Evolutionary conservation across 2,797 vertebrate genomes (phyloP), one percentile per base, ranked within the genome.

Genomic region (Hippocampus kuda): DNA sequence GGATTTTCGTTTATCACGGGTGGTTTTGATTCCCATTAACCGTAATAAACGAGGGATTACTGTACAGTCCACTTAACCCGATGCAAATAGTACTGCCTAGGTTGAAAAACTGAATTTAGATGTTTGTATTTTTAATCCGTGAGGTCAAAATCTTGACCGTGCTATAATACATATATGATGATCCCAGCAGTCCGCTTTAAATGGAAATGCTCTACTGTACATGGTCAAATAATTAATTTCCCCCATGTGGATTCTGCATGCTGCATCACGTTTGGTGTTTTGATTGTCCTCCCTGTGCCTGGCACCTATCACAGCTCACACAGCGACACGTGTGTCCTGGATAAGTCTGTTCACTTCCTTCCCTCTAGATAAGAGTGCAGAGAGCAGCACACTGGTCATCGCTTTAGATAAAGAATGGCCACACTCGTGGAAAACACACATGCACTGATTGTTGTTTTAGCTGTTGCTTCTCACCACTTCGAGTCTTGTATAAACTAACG

Each of bases 281-380:
- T 78, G 83, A 82, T 84, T 81, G 69, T 79, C 65, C 64, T 77
- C 61, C 63, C 74, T 53, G 54, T 77, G 74, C 79, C 87, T 89
- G 88, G 84, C 85, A 88, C 84, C 73, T 79, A 85, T 88, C 84
- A 79, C 78, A 74, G 79, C 73, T 81, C 85, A 86, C 87, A 80
- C 81, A 76, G 70, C 59, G 77, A 88, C 86, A 84, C 79, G 78
- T 88, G 83, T 84, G 87, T 83, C 80, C 86, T 59, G 82, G 87
- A 88, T 90, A 88, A 89, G 80, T 78, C 71, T 74, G 77, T 75
- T 86, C 78, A 89, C 88, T 92, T 92, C 89, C 91, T 92, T 90
- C 89, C 88, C 85, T 72, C 56, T 72, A 88, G 91, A 92, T 92
- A 91, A 89, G 83, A 81, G 87, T 53, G 46, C 71, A 73, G 65